These are phyloP conservation scores for Equus przewalskii DNA, from an alignment of 2,113 vertebrate species.

Conservation along the genomic window DNA sequence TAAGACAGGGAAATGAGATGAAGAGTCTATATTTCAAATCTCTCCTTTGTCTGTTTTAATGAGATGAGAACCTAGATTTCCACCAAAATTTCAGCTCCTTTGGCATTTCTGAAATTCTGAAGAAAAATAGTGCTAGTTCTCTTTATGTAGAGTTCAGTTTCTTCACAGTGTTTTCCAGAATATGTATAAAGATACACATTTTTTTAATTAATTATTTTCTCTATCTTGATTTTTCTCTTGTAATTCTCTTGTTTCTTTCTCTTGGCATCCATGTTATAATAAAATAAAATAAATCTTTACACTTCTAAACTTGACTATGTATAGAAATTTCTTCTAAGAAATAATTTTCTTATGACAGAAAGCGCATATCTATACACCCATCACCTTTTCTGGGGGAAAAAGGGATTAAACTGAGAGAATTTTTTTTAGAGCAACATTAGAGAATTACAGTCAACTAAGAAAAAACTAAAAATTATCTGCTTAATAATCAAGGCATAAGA, in stretches of 20 bases:
- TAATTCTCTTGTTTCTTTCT: neutral
- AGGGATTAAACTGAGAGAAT: neutral
- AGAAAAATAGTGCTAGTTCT: neutral
- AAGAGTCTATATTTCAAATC: neutral
- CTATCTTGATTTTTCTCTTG: neutral
- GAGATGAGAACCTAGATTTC: neutral
- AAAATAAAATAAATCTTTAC: neutral
- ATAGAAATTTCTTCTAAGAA: neutral
- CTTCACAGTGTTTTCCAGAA: neutral
- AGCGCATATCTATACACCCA: neutral
- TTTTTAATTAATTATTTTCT: neutral
- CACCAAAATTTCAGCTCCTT: neutral
- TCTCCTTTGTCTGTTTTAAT: neutral
- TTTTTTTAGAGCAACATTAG: neutral
- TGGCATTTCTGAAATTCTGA: neutral
- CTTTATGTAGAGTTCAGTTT: neutral
- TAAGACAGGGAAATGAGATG: neutral
- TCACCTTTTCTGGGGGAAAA: neutral
- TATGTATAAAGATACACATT: neutral
- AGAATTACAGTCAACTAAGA: neutral
- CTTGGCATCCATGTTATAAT: neutral
- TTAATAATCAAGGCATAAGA: neutral
- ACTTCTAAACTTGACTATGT: neutral
- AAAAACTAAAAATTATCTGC: neutral
- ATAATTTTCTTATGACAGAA: neutral